A percentile compares a stretch with the other conserved stretches of the same genome.
Evolutionary conservation across 2,113 vertebrate genomes (phyloP).

Genomic region (Microtus richardsoni): DNA sequence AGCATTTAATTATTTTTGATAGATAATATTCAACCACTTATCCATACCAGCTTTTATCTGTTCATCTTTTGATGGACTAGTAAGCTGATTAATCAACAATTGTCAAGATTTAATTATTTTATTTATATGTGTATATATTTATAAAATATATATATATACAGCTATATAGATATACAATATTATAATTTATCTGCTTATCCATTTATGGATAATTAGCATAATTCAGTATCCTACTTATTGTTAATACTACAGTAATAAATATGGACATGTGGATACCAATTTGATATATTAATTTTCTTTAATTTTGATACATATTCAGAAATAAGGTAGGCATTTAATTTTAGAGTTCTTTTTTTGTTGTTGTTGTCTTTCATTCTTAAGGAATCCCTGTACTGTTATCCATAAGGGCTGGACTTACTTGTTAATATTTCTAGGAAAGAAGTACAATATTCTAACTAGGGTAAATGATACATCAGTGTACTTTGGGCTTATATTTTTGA

Average conservation of each 20-base stretch:
- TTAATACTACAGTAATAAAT: background rate
- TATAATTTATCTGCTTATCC: background rate
- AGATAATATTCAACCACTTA: background rate
- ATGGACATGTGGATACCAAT: background rate
- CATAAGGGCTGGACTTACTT: background rate
- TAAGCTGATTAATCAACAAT: background rate
- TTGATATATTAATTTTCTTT: background rate
- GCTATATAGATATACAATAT: too few species aligned
- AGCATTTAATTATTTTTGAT: background rate
- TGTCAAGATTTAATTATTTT: background rate
- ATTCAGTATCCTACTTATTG: background rate
- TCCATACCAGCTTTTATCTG: background rate
- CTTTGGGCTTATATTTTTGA: background rate
- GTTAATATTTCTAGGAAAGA: background rate
- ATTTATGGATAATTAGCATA: background rate
- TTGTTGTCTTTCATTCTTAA: background rate
- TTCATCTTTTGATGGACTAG: too few species aligned
- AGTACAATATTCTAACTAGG: background rate
- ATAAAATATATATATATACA: background rate
- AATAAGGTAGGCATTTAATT: background rate
- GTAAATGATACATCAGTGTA: background rate
- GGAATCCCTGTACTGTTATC: background rate
- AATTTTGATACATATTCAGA: background rate
- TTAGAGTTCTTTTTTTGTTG: background rate
- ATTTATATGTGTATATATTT: background rate